Evolutionary conservation across 2,113 vertebrate genomes (phyloP).

Genomic region (Cebidichthys violaceus): DNA sequence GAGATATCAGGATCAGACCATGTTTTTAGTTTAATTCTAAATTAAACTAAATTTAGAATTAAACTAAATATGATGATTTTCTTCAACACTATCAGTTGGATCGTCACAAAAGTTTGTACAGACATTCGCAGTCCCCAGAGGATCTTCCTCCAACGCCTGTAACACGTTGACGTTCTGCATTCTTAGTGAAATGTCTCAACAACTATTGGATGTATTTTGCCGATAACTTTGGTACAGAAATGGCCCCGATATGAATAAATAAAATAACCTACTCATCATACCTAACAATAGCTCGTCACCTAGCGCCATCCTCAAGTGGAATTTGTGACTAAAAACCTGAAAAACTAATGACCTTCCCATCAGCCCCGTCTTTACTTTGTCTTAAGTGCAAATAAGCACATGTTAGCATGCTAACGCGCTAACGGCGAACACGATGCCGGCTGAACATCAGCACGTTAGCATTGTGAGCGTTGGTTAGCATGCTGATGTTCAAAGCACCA

Average conservation of each 20-base stretch:
- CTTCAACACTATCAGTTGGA: neutral
- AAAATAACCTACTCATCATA: neutral
- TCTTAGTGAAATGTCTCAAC: neutral
- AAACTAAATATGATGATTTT: too few relatives aligned
- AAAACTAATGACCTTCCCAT: too few relatives aligned
- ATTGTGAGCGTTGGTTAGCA: too few relatives aligned
- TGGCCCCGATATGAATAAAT: neutral
- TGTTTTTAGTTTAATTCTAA: too few relatives aligned
- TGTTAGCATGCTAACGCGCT: neutral
- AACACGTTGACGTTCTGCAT: neutral
- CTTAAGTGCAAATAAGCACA: neutral
- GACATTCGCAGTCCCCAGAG: neutral
- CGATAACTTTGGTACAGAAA: neutral
- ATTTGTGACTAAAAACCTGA: neutral
- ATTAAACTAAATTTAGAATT: too few relatives aligned
- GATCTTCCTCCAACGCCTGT: neutral
- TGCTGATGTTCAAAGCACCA: too few relatives aligned
- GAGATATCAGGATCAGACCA: too few relatives aligned
- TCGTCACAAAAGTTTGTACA: neutral
- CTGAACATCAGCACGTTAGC: too few relatives aligned
- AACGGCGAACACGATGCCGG: neutral
- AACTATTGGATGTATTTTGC: neutral
- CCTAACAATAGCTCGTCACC: neutral
- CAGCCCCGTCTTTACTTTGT: neutral
- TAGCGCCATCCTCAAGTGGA: neutral